phyloP scores from a whole-genome alignment of 2,888 invertebrate genomes.

The Acrobasis consociella region DNA sequence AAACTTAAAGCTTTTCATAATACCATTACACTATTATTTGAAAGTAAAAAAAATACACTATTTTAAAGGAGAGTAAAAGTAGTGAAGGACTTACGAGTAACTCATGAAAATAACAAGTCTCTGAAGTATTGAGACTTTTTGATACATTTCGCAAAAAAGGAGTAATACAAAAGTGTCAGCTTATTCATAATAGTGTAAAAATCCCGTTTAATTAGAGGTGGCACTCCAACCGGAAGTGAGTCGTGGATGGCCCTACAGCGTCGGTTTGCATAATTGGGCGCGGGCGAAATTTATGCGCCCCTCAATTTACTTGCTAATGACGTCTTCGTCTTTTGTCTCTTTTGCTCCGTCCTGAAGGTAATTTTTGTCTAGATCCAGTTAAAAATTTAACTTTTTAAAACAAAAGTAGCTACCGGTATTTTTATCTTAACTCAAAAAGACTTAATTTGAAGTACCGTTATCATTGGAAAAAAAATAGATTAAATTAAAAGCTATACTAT shows the following conservation, averaged over 20 bases:
- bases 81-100: too few species aligned
- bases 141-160: conserved; percentile 26
- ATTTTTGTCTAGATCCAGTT: conserved; percentile 2
- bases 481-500: too few species aligned
- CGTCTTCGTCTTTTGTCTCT: conserved; percentile 36
- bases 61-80: too few species aligned
- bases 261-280: conserved; percentile 82
- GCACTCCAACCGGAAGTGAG: conserved; percentile 70
- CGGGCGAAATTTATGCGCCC: conserved; percentile 79
- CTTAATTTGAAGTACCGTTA: too few species aligned
- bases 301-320: conserved; percentile 83
- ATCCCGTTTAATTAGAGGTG: conserved; percentile 81
- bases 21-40: too few species aligned
- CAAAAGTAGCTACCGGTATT: background rate
- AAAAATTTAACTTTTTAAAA: background rate
- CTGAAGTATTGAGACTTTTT: too few species aligned
- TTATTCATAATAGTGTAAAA: conserved; percentile 80
- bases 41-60: too few species aligned
- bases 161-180: conserved; percentile 41
- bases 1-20: too few species aligned
- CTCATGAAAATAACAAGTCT: too few species aligned
- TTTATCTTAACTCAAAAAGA: too few species aligned
- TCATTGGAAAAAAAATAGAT: too few species aligned
- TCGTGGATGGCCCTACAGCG: conserved; percentile 78
- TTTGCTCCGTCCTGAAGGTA: background rate